Evolutionary conservation across 2,888 invertebrate genomes (phyloP).

Genomic region (Nymphalis c-album): DNA sequence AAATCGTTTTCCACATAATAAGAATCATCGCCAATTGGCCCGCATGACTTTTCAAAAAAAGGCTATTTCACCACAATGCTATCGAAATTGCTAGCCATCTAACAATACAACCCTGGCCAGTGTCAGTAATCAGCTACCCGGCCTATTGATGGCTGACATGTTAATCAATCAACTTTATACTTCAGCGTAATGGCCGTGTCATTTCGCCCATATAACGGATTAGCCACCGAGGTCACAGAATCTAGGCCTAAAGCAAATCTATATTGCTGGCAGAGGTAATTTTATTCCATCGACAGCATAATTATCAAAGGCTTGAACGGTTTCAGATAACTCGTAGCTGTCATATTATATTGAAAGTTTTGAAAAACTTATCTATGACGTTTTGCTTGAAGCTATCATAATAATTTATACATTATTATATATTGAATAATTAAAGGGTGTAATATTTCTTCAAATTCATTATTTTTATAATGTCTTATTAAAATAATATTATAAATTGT

Average conservation of each 20-base stretch:
- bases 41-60: conserved; percentile 17
- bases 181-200: background rate
- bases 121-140: conserved; percentile 40
- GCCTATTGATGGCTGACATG: conserved; percentile 44
- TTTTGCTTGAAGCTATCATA: no score
- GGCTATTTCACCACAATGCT: conserved; percentile 22
- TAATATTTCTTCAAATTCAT: no score
- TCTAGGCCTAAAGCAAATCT: background rate
- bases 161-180: conserved; percentile 50
- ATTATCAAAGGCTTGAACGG: background rate
- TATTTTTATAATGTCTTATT: no score
- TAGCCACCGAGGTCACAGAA: background rate
- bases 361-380: no score
- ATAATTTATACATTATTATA: no score
- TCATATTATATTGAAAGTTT: background rate
- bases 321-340: background rate
- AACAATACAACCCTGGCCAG: conserved; percentile 45
- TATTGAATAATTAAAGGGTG: no score
- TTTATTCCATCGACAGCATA: background rate
- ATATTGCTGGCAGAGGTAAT: background rate
- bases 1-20: background rate
- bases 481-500: no score
- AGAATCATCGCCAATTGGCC: background rate
- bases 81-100: conserved; percentile 10
- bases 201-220: background rate